These are phyloP conservation scores for Boloria euphrosyne DNA, from an alignment of 2,888 invertebrate genomes.

Conservation along the genomic window DNA sequence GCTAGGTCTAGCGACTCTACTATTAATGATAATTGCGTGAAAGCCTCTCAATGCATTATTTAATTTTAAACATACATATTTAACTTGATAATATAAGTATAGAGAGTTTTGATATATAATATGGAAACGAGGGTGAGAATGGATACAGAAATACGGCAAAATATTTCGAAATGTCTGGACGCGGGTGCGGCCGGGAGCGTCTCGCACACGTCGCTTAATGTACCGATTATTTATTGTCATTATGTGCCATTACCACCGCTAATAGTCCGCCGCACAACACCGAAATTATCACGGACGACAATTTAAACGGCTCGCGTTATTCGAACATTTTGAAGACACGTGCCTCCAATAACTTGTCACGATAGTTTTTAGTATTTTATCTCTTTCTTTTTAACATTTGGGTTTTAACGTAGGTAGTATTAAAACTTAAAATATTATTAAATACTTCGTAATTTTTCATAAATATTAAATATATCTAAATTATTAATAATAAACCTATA, in stretches of 20 bases:
- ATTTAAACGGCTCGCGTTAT: slow-evolving; percentile 58
- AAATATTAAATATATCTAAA: too few relatives aligned
- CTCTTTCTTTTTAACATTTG: slow-evolving; percentile 10
- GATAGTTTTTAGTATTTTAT: slow-evolving; percentile 20
- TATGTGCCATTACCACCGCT: slow-evolving; percentile 71
- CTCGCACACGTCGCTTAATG: slow-evolving; percentile 56
- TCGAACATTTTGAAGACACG: slow-evolving; percentile 59
- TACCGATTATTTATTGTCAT: slow-evolving; percentile 73
- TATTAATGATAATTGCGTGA: too few relatives aligned
- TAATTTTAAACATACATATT: too few relatives aligned
- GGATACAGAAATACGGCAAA: not conserved
- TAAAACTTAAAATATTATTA: too few relatives aligned
- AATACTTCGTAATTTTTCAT: too few relatives aligned
- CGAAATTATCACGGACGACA: slow-evolving; percentile 61
- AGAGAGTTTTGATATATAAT: too few relatives aligned
- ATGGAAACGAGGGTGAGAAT: too few relatives aligned
- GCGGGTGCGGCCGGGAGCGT: slow-evolving; percentile 34
- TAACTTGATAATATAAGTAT: too few relatives aligned
- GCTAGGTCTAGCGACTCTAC: too few relatives aligned
- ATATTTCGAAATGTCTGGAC: slow-evolving; percentile 2
- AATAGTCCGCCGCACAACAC: slow-evolving; percentile 66
- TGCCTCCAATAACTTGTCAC: slow-evolving; percentile 41
- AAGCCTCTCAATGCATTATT: too few relatives aligned
- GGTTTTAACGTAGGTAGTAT: too few relatives aligned
- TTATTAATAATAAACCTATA: too few relatives aligned